Percentiles rank a stretch among this genome's conserved stretches.
These are phyloP conservation scores for Temnopleurus reevesii DNA, from an alignment of 53 echinoderm and acorn worm species.

Conservation along the genomic window DNA sequence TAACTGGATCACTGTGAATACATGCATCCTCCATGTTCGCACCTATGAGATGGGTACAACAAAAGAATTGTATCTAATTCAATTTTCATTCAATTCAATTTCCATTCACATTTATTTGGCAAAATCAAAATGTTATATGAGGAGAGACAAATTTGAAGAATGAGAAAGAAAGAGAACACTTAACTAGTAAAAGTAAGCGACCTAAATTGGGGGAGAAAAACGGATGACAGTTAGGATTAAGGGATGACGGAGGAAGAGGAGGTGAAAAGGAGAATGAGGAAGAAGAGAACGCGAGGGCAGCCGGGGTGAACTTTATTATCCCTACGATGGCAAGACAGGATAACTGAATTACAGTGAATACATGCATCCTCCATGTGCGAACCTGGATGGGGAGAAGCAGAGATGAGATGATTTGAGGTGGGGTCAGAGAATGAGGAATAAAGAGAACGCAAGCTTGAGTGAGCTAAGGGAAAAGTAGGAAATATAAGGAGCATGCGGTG, in stretches of 20 bases:
- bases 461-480: too few species aligned
- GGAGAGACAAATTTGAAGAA: conserved; percentile 67
- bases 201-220: too few species aligned
- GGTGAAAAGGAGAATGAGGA: too few species aligned
- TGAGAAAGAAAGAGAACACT: conserved; percentile 82
- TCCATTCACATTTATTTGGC: conserved; percentile 51
- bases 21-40: conserved; percentile 76
- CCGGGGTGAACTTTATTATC: conserved; percentile 71
- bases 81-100: conserved; percentile 77
- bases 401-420: not conserved
- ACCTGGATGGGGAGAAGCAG: conserved; percentile 27
- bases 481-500: too few species aligned
- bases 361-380: too few species aligned
- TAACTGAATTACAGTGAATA: conserved; percentile 79
- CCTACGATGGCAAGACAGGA: conserved; percentile 71
- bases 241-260: too few species aligned
- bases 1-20: conserved; percentile 79
- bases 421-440: too few species aligned
- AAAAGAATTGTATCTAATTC: conserved; percentile 73
- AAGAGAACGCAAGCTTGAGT: too few species aligned
- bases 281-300: conserved; percentile 81
- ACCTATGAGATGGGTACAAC: too few species aligned
- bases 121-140: too few species aligned
- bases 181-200: conserved; percentile 67
- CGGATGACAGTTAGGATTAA: too few species aligned